Conservation (phyloP, 2,113 vertebrate species). For the Neodon shergylaensis region DNA sequence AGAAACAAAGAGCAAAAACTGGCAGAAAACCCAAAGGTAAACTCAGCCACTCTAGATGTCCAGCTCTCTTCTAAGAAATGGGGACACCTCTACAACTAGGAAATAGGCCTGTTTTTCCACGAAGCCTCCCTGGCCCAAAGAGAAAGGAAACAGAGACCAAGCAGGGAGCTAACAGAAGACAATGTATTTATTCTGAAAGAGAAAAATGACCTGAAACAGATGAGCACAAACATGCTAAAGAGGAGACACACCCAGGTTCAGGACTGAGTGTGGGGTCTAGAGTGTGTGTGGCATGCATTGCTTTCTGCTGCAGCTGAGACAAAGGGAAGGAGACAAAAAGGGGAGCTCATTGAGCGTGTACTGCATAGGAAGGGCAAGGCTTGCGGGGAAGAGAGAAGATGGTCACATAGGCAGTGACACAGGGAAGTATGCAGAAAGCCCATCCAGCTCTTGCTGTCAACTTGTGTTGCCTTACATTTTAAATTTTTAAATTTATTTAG, state of each 20-base stretch:
- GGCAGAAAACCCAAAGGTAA: not conserved
- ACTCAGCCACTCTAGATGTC: not conserved
- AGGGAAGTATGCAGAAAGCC: rapidly evolving
- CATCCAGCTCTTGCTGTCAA: rapidly evolving
- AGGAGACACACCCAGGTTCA: not conserved
- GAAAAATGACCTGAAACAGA: not conserved
- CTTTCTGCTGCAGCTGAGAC: not conserved
- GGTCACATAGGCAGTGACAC: not conserved
- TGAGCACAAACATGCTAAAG: not conserved
- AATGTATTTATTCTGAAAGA: not conserved
- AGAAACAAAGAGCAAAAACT: constrained; percentile 2
- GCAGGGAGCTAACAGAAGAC: not conserved
- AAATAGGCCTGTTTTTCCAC: not conserved
- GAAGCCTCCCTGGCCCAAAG: not conserved
- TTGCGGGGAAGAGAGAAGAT: not conserved
- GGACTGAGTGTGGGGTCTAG: not conserved
- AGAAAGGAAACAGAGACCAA: not conserved
- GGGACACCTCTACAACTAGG: not conserved
- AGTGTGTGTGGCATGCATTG: not conserved
- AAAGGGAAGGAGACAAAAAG: too few relatives aligned
- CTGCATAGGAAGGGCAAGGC: not conserved
- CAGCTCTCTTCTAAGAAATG: not conserved
- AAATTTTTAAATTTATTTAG: not conserved
- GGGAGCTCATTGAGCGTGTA: rapidly evolving
- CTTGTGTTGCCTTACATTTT: not conserved